Evolutionary conservation across 2,113 vertebrate species (phyloP), one percentile per base, ranked within the genome.

Genomic region (Numida meleagris): DNA sequence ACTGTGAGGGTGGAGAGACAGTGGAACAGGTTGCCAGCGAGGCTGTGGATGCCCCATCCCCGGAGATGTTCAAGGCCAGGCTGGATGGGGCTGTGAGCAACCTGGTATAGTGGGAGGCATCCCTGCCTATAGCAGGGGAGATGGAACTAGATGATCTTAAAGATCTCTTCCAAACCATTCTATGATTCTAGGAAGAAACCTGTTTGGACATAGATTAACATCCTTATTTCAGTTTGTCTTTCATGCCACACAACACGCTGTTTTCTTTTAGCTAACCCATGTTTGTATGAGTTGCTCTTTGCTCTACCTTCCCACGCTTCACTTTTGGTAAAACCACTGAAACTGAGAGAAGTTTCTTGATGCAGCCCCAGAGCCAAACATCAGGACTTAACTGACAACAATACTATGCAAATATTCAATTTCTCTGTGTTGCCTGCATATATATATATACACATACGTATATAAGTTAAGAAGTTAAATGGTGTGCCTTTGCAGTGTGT

Each of bases 401-500:
- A 9, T 20, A 4, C 57, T 9, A 2, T 3, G 0, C 21, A 66
- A 17, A 12, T 1, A 1, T 0, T 42, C 73, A 25, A 2, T 53
- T 53, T 42, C 79, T 57, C 46, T 21, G 0, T 46, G 0, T 4
- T 18, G 8, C 67, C 50, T 48, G 36, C 36, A 31, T 55, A 18
- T 29, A 31, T 55, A 45, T 45, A 24, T 14, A 5, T 55, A 14
- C 14, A 53, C 27, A 29, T 53, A 27, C 51, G 15, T 29, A 29
- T 53, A 53, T 14, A 53, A 15, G 53, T 55, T 31, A 31, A 43
- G 63, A 53, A 51, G 50, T 50, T 50, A 50, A 50, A 25, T 53
- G 27, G 14, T 53, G 84, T 20, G n/a, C 20, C 0, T 63, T 76
- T 78, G 18, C 3, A 8, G 2, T 1, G 51, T 1, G 4, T 15